phyloP scores from a whole-genome alignment of 2,888 invertebrate genomes.

The Podabrus alpinus region DNA sequence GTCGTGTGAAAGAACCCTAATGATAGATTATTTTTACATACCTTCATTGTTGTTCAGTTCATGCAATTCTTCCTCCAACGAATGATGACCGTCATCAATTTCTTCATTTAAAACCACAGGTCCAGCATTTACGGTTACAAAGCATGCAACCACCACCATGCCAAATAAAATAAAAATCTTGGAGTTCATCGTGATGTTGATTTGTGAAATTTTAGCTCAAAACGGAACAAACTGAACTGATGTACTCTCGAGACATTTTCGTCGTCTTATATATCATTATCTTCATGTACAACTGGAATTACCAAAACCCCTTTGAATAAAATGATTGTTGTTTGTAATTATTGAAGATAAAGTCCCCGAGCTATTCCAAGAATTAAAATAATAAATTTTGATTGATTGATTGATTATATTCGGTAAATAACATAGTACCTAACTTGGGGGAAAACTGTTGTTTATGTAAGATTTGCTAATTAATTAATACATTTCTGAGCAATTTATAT shows the following conservation, averaged over 20 bases:
- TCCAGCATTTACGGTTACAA: background rate
- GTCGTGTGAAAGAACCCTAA: too few relatives aligned
- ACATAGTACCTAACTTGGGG: background rate
- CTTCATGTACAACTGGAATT: background rate
- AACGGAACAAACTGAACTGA: background rate
- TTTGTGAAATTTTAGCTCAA: background rate
- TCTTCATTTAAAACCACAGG: background rate
- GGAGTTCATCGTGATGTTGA: background rate
- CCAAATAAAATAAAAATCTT: background rate
- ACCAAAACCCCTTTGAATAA: background rate
- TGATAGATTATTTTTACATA: background rate
- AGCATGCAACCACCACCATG: background rate
- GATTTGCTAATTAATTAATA: background rate
- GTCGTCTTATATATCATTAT: background rate
- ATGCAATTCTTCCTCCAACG: background rate
- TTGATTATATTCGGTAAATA: too few relatives aligned
- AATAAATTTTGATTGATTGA: background rate
- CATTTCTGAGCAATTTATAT: background rate
- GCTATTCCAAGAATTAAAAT: background rate
- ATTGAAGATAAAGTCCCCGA: background rate
- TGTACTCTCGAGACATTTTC: background rate
- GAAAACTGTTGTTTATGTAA: background rate
- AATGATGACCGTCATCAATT: background rate
- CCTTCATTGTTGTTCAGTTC: background rate
- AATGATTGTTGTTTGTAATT: background rate